phyloP scores from a whole-genome alignment of 2,888 invertebrate species.

The Julus scandinavius region DNA sequence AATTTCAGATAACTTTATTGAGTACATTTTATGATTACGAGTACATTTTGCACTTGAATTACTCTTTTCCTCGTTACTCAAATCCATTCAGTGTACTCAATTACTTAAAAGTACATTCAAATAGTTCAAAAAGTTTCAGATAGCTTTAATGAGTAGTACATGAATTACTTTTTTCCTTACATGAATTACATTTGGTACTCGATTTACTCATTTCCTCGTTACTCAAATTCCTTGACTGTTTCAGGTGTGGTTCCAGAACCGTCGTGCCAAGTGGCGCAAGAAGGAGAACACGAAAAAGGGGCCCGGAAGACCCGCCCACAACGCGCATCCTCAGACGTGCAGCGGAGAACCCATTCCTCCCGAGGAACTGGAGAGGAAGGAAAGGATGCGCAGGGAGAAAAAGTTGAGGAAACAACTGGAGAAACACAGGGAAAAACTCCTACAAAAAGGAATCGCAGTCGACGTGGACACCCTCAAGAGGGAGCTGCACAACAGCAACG shows the following conservation, averaged over 20 bases:
- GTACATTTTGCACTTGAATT: too few relatives aligned
- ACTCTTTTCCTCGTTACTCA: too few relatives aligned
- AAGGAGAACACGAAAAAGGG: slow-evolving; percentile 99
- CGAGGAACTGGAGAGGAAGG: slow-evolving; percentile 66
- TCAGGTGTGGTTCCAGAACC: slow-evolving; percentile 99
- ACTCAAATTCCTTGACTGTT: neutral
- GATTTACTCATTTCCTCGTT: too few relatives aligned
- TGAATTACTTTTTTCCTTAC: too few relatives aligned
- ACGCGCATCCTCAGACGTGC: slow-evolving; percentile 97
- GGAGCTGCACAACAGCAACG: slow-evolving; percentile 82
- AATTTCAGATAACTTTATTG: too few relatives aligned
- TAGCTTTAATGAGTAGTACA: too few relatives aligned
- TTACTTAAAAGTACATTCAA: too few relatives aligned
- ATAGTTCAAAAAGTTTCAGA: too few relatives aligned
- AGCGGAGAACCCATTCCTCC: slow-evolving; percentile 97
- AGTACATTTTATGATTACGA: too few relatives aligned
- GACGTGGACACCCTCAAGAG: slow-evolving; percentile 85
- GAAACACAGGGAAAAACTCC: slow-evolving; percentile 89
- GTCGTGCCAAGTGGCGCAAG: slow-evolving; percentile 98
- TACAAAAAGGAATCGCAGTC: slow-evolving; percentile 89
- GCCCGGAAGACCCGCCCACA: slow-evolving; percentile 97
- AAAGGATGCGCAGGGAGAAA: slow-evolving; percentile 65
- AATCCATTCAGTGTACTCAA: too few relatives aligned
- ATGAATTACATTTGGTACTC: too few relatives aligned
- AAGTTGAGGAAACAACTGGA: slow-evolving; percentile 90